These are phyloP conservation scores for Myripristis jacobus DNA, from an alignment of 2,797 vertebrate species.

Conservation along the genomic window DNA sequence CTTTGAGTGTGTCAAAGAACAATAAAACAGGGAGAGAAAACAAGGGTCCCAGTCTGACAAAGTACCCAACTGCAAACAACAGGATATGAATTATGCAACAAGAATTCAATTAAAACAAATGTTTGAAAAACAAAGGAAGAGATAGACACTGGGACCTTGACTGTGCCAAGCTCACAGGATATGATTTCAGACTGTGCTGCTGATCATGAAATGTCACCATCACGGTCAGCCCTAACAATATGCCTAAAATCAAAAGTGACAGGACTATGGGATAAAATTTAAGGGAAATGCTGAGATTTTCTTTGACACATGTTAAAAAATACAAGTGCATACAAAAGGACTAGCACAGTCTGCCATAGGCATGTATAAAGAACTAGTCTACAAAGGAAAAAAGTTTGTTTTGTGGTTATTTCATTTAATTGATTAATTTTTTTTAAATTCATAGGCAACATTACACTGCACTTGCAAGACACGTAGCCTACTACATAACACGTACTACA, in stretches of 20 bases:
- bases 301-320: background rate
- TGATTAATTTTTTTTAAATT: background rate
- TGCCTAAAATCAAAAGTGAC: slow-evolving; percentile 15
- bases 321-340: background rate
- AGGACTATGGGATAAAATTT: background rate
- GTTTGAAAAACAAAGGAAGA: slow-evolving; percentile 81
- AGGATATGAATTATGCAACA: slow-evolving; percentile 87
- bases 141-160: slow-evolving; percentile 71
- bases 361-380: too few species aligned
- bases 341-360: background rate
- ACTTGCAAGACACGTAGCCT: slow-evolving; percentile 16
- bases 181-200: slow-evolving; percentile 70
- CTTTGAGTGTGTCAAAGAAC: slow-evolving; percentile 82
- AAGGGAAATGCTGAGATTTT: background rate
- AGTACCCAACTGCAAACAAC: slow-evolving; percentile 80
- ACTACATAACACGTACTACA: background rate
- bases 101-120: slow-evolving; percentile 84
- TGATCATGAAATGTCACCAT: slow-evolving; percentile 60
- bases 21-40: slow-evolving; percentile 81
- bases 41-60: slow-evolving; percentile 73
- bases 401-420: background rate
- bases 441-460: background rate
- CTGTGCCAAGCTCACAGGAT: slow-evolving; percentile 72
- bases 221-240: slow-evolving; percentile 40
- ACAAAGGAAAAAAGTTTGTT: too few species aligned